Percentiles rank a stretch among this genome's conserved stretches.
Conservation (phyloP, 2,113 vertebrate species). For the Misgurnus anguillicaudatus region DNA sequence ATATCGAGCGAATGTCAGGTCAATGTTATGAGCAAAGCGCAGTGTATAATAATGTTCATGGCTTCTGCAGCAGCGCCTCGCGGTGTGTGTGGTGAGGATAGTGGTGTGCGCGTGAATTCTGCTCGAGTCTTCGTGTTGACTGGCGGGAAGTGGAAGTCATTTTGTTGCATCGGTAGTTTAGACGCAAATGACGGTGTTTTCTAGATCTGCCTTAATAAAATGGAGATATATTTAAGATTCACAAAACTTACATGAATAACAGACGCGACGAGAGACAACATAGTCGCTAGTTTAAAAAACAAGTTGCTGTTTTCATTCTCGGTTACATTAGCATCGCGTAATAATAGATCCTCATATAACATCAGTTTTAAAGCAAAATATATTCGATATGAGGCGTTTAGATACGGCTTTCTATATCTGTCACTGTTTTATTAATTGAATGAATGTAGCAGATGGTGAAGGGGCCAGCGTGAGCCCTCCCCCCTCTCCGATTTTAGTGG, state of each 20-base stretch:
- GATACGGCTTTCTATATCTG: not conserved
- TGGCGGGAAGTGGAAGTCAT: constrained; percentile 60
- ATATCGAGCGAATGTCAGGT: not conserved
- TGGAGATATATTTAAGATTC: not conserved
- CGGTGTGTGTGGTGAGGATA: constrained; percentile 10
- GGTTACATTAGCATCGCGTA: constrained; percentile 16
- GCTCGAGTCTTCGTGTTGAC: constrained; percentile 35
- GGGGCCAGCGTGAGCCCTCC: constrained; percentile 37
- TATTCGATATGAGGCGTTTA: constrained; percentile 14
- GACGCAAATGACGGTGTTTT: constrained; percentile 20
- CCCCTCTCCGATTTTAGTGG: constrained; percentile 47
- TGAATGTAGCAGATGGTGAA: constrained; percentile 66
- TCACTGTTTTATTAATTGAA: constrained; percentile 55
- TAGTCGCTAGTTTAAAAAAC: constrained; percentile 16
- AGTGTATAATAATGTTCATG: constrained; percentile 13
- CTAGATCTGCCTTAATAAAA: not conserved
- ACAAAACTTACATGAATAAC: not conserved
- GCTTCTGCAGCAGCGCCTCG: constrained; percentile 39
- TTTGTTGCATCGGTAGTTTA: constrained; percentile 53
- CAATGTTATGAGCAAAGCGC: constrained; percentile 20
- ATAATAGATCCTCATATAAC: constrained; percentile 28
- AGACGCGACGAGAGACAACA: not conserved
- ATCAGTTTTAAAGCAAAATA: constrained; percentile 38
- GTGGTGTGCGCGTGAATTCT: constrained; percentile 27
- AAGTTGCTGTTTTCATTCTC: constrained; percentile 38